Base-by-base conservation (phyloP, 2,797 vertebrate species). In the Furcifer pardalis region DNA sequence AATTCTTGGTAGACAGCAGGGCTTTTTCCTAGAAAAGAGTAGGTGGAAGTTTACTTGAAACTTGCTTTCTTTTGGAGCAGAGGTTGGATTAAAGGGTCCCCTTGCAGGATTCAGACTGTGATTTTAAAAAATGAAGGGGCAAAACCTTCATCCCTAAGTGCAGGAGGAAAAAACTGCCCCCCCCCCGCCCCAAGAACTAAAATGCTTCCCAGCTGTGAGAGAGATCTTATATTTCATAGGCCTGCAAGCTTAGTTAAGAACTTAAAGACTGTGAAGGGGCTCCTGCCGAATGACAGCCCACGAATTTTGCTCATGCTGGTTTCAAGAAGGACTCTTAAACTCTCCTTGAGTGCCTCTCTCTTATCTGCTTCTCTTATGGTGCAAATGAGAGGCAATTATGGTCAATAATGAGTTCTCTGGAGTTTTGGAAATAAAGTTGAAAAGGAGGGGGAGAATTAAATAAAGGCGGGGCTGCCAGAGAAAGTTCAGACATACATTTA, bases 251-350 rank as follows among this genome's bases (percentile, higher is more conserved):
- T 44, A 42, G 52, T 69, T 66, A 71, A 84, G 82, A 62, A 74
- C 71, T 49, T 73, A 74, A 74, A 74, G 59, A 10, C 59, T n/a
- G 44, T 77, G n/a, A 7, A 4, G 32, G 66, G 69, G 35, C 40
- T 40, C n/a, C 79, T 77, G 44, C 65, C 65, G 71, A 40, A 71
- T 40, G 74, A 32, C 49, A 42, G 74, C 42, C 80, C 74, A 77
- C 44, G 30, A 56, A 23, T 81, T 71, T 37, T 23, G 30, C 68
- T 82, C 84, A 82, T 7, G 84, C 65, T 86, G 84, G 40, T 40
- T n/a, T 86, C 66, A 62, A 81, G 66, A 86, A 17, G 42, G 49
- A 63, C 78, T 46, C 84, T 81, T 81, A 46, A 60, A 32, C 32
- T 4, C 27, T 60, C 49, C 56, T 81, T 44, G 81, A 82, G 60